These are phyloP conservation scores for Protodeltote pygarga DNA, from an alignment of 2,888 invertebrate genomes.

Conservation along the genomic window DNA sequence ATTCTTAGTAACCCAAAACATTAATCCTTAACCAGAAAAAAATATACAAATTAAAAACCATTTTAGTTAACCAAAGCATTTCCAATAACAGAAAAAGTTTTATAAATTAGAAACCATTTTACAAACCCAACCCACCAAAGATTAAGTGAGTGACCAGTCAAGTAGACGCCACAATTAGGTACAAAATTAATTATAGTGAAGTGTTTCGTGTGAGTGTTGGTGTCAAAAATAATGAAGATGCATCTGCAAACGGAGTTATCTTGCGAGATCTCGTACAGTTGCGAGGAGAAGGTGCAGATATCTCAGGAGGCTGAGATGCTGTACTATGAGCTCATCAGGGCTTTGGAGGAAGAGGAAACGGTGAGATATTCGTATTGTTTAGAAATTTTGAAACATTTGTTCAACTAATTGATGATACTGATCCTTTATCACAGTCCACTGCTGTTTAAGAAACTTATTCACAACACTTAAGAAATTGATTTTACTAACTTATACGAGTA, in stretches of 20 bases:
- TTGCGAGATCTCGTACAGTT: slow-evolving; percentile 72
- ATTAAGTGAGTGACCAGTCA: slow-evolving; percentile 26
- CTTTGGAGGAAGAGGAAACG: slow-evolving; percentile 83
- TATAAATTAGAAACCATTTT: slow-evolving; percentile 17
- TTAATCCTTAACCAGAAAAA: no score
- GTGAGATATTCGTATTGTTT: slow-evolving; percentile 64
- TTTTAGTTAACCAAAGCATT: no score
- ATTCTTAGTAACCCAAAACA: no score
- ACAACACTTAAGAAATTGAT: no score
- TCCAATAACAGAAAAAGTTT: background rate
- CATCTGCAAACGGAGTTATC: slow-evolving; percentile 77
- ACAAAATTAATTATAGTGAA: slow-evolving; percentile 32
- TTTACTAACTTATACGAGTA: no score
- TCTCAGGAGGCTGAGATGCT: slow-evolving; percentile 84
- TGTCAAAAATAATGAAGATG: slow-evolving; percentile 70
- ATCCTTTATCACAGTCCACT: no score
- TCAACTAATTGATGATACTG: no score
- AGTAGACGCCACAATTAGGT: slow-evolving; percentile 19
- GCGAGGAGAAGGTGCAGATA: slow-evolving; percentile 78
- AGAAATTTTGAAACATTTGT: no score
- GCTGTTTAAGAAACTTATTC: no score
- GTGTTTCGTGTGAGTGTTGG: slow-evolving; percentile 44
- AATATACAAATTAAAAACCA: no score
- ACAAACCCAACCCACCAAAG: slow-evolving; percentile 31
- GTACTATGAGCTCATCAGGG: slow-evolving; percentile 82